Evolutionary conservation across 1,140 invertebrate genomes (phyloP).

Genomic region (Drosophila takahashii): DNA sequence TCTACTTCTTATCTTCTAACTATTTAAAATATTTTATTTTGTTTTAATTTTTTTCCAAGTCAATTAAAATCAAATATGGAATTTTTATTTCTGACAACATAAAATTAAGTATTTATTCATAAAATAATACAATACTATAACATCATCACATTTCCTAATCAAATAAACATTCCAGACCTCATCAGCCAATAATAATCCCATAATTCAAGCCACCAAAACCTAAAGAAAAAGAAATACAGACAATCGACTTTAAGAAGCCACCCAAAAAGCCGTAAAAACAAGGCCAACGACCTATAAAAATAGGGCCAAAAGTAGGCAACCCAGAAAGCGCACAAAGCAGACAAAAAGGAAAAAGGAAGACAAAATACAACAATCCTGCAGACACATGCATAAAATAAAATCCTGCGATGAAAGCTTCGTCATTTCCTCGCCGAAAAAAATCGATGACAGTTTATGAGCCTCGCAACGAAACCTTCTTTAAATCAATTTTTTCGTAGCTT

Average conservation of each 20-base stretch:
- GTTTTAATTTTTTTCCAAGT: no score
- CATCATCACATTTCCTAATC: neutral
- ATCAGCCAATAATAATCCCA: neutral
- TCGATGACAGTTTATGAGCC: conserved; percentile 73
- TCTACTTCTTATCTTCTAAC: no score
- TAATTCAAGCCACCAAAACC: neutral
- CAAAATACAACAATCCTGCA: neutral
- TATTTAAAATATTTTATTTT: no score
- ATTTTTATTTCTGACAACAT: neutral
- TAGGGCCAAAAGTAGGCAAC: conserved; percentile 57
- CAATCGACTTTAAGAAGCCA: conserved; percentile 21
- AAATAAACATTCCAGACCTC: neutral
- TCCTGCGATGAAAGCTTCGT: conserved; percentile 34
- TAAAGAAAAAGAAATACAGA: neutral
- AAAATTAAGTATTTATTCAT: neutral
- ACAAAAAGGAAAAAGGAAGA: neutral
- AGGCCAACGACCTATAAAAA: conserved; percentile 63
- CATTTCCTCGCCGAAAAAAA: conserved; percentile 38
- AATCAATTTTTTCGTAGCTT: conserved; percentile 67
- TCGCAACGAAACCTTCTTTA: conserved; percentile 49
- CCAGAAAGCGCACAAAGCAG: conserved; percentile 5
- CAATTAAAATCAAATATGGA: no score
- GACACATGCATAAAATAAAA: conserved; percentile 32
- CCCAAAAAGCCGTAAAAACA: conserved; percentile 16
- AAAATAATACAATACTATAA: neutral